Evolutionary conservation across 2,888 invertebrate genomes (phyloP).

Genomic region (Caradrina clavipalpis): DNA sequence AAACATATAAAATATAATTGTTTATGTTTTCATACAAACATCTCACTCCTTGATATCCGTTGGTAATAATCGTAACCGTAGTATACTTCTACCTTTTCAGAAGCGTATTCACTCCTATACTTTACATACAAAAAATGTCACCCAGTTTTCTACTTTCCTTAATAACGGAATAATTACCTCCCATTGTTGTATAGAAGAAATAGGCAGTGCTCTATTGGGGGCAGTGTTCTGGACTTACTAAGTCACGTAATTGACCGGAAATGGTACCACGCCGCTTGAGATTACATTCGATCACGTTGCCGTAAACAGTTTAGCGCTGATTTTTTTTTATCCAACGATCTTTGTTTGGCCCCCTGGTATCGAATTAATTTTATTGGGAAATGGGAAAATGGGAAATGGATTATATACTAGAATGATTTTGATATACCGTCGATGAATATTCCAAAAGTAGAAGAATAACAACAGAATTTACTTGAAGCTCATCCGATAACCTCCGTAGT

Average conservation of each 20-base stretch:
- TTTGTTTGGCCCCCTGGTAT: conserved; percentile 68
- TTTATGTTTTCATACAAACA: background rate
- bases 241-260: conserved; percentile 85
- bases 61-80: background rate
- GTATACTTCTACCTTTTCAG: background rate
- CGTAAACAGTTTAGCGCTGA: conserved; percentile 83
- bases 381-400: conserved; percentile 39
- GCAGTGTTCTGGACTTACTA: conserved; percentile 74
- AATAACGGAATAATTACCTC: conserved; percentile 71
- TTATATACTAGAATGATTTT: background rate
- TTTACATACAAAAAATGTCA: conserved; percentile 34
- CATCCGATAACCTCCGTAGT: conserved; percentile 64
- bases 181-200: conserved; percentile 63
- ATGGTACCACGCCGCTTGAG: conserved; percentile 79
- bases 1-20: background rate
- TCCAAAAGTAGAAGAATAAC: background rate
- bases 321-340: conserved; percentile 74
- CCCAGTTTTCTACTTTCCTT: conserved; percentile 60
- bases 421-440: background rate
- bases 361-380: conserved; percentile 60
- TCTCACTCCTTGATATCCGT: background rate
- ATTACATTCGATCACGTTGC: conserved; percentile 84
- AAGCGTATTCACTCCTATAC: conserved; percentile 1
- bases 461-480: conserved; percentile 41
- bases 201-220: conserved; percentile 60